Percentiles rank a stretch among this genome's conserved stretches.
Evolutionary conservation across 2,888 invertebrate species (phyloP).

Genomic region (Aethes cnicana): DNA sequence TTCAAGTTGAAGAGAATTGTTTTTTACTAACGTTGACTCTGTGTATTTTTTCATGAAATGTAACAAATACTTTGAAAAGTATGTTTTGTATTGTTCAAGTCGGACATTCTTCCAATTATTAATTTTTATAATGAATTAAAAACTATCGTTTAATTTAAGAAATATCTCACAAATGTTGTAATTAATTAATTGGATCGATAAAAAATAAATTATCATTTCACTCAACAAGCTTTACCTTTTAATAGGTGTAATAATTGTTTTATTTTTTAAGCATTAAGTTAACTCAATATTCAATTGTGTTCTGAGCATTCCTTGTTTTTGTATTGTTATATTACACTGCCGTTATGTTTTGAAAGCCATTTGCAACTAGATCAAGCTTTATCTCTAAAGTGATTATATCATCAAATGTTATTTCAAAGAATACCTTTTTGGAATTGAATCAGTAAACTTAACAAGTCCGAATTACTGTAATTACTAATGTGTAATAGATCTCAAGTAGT

Average conservation of each 20-base stretch:
- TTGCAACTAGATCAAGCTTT: not conserved
- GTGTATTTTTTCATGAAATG: not conserved
- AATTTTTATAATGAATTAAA: not conserved
- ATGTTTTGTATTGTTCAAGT: conserved; percentile 7
- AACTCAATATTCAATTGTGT: no score
- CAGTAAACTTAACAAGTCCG: not conserved
- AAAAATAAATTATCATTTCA: no score
- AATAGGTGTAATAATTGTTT: no score
- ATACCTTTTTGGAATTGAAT: not conserved
- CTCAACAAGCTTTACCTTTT: no score
- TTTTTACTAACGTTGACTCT: not conserved
- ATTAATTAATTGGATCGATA: no score
- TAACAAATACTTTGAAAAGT: not conserved
- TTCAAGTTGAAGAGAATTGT: not conserved
- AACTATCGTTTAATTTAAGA: no score
- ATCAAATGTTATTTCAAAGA: no score
- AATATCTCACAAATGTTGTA: no score
- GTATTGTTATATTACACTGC: conserved; percentile 12
- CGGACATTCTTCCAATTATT: not conserved
- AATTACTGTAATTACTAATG: conserved; percentile 14
- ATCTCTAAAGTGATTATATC: no score
- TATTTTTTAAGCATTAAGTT: no score
- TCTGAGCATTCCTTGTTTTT: not conserved
- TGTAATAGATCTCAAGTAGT: conserved; percentile 25
- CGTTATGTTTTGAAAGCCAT: not conserved